phyloP scores from a whole-genome alignment of 2,888 invertebrate species.

The Thyatira batis region DNA sequence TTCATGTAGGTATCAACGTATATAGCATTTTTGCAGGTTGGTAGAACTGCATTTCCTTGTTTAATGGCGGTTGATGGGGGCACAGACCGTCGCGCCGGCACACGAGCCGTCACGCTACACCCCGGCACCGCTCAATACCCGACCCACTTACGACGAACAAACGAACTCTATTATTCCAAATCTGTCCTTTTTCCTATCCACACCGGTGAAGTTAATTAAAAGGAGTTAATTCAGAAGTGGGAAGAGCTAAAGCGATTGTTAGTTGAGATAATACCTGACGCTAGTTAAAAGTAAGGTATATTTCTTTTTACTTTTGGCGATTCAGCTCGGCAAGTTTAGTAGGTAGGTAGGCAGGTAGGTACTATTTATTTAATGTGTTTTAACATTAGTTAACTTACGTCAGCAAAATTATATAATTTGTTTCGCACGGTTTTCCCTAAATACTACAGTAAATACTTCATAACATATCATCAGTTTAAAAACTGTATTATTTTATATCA shows the following conservation, averaged over 20 bases:
- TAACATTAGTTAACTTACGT: no score
- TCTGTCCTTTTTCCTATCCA: background rate
- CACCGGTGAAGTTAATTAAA: background rate
- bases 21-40: background rate
- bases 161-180: conserved; percentile 17
- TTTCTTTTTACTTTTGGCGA: background rate
- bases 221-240: background rate
- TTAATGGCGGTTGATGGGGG: conserved; percentile 12
- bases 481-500: no score
- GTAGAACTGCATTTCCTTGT: background rate
- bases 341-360: no score
- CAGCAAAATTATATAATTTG: no score
- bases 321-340: no score
- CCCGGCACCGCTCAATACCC: conserved; percentile 16
- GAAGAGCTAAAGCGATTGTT: background rate
- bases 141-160: conserved; percentile 18
- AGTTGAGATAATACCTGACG: background rate
- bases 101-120: conserved; percentile 10
- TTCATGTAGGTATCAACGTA: background rate
- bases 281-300: background rate
- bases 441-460: no score
- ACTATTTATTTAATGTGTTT: no score
- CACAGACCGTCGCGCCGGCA: conserved; percentile 15
- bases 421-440: no score
- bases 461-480: no score